Evolutionary conservation across 92 coral and sea anemone genomes (phyloP).

Genomic region (Zoanthus solanderi): DNA sequence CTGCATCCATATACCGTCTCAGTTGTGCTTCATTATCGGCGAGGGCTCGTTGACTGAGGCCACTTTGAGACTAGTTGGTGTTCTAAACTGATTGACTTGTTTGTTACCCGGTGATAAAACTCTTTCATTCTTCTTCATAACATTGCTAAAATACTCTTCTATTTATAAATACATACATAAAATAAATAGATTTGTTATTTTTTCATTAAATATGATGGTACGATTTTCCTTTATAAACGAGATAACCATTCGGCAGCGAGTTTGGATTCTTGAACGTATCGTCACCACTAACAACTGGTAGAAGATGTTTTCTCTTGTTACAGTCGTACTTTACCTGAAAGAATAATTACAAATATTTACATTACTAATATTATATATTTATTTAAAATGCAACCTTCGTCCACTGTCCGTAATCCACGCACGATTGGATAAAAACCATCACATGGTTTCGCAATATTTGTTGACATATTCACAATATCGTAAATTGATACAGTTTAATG

Average conservation of each 20-base stretch:
- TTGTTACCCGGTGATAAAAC: neutral
- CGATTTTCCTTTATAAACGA: constrained; percentile 42
- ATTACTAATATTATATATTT: neutral
- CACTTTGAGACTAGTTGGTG: neutral
- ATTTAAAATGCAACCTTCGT: no score
- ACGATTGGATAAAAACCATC: no score
- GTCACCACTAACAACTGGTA: constrained; percentile 68
- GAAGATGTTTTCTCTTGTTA: constrained; percentile 71
- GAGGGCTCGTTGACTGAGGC: neutral
- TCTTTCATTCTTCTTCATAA: neutral
- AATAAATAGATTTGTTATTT: neutral
- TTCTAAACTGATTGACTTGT: neutral
- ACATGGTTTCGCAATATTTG: no score
- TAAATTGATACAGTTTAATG: no score
- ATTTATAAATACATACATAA: neutral
- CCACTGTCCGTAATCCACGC: no score
- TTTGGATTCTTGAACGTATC: neutral
- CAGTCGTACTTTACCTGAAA: constrained; percentile 88
- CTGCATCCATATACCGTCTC: neutral
- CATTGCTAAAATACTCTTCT: neutral
- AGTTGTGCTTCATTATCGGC: neutral
- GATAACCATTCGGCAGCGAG: constrained; percentile 26
- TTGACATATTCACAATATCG: no score
- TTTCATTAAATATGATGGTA: constrained; percentile 52
- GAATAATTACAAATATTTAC: constrained; percentile 1